These are phyloP conservation scores for Oostethus manadensis DNA, from an alignment of 2,113 vertebrate genomes.

Conservation along the genomic window DNA sequence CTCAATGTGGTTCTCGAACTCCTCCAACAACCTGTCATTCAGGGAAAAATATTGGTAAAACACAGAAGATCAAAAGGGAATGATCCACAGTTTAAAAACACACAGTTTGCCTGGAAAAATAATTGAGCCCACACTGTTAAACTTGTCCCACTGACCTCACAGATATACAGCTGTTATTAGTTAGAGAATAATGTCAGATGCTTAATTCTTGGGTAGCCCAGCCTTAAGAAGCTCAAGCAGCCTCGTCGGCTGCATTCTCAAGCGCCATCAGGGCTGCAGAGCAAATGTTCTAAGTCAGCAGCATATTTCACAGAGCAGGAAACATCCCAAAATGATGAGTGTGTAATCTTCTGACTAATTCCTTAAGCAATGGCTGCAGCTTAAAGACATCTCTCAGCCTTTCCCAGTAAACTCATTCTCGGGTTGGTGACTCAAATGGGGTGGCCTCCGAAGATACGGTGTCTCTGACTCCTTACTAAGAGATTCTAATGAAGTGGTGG, in stretches of 20 bases:
- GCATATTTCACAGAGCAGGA: conserved; percentile 67
- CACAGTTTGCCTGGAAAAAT: conserved; percentile 17
- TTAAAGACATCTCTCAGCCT: conserved; percentile 73
- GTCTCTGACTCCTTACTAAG: conserved; percentile 56
- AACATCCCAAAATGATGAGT: conserved; percentile 76
- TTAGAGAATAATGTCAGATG: conserved; percentile 52
- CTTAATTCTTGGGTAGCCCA: conserved; percentile 60
- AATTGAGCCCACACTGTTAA: conserved; percentile 47
- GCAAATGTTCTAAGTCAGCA: conserved; percentile 77
- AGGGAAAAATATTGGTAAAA: conserved; percentile 9
- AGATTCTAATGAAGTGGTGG: conserved; percentile 56
- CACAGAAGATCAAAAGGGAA: conserved; percentile 5
- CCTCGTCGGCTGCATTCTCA: conserved; percentile 75
- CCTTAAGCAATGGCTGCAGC: conserved; percentile 69
- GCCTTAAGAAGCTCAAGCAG: conserved; percentile 68
- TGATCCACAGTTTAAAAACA: conserved; percentile 14
- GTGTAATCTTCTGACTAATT: conserved; percentile 78
- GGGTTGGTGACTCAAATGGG: conserved; percentile 72
- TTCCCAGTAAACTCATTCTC: conserved; percentile 65
- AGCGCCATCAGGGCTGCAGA: conserved; percentile 68
- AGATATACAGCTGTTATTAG: conserved; percentile 43
- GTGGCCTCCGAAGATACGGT: conserved; percentile 66
- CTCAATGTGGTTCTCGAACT: conserved; percentile 96
- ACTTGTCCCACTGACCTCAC: conserved; percentile 56
- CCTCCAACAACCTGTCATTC: conserved; percentile 83